Evolutionary conservation across 2,113 vertebrate genomes (phyloP), one percentile per base, ranked within the genome.

Genomic region (Chaetodon auriga): DNA sequence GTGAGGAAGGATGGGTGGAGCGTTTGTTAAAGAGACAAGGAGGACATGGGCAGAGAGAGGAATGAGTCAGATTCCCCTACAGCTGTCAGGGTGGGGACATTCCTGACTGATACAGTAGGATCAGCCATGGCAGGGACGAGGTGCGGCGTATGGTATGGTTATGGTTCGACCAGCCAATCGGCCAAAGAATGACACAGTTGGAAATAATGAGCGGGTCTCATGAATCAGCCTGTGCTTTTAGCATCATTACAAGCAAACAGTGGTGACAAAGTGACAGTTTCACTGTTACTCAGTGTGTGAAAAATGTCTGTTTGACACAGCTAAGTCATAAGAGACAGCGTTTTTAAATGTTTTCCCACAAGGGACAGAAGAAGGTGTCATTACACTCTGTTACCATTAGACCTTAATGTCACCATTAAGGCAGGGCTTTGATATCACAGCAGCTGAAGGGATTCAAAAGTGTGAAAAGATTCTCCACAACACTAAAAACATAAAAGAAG

Each of bases 61-160:
- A 80, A 81, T 92, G 88, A 92, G 84, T 92, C 86, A 88, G 62
- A 90, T 83, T 89, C 76, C 80, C 89, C 91, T 25, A 72, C 92
- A 92, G 92, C 91, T 93, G 92, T 90, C 84, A 73, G 90, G 88
- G 84, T 82, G 88, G 70, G 85, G 90, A 82, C 89, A 91, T 91
- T 92, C 85, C 84, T 80, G 61, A 75, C 82, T 84, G 85, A 89
- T 83, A 79, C 64, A 64, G 49, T 54, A 74, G 82, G 82, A 91
- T 93, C 84, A 89, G 82, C 63, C 46, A 5, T 62, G 78, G 76
- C 69, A 83, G 83, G 35, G 66, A 54, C 2, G 46, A 69, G 68
- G 79, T 11, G 6, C 63, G 75, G 61, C 46, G 35, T 43, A 43
- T n/a, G 35, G 61, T 69, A 66, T 46, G 63, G 74, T 63, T 81